Percentiles rank a stretch among this genome's conserved stretches.
phyloP scores from a whole-genome alignment of 2,888 invertebrate genomes.

The Ormia ochracea region DNA sequence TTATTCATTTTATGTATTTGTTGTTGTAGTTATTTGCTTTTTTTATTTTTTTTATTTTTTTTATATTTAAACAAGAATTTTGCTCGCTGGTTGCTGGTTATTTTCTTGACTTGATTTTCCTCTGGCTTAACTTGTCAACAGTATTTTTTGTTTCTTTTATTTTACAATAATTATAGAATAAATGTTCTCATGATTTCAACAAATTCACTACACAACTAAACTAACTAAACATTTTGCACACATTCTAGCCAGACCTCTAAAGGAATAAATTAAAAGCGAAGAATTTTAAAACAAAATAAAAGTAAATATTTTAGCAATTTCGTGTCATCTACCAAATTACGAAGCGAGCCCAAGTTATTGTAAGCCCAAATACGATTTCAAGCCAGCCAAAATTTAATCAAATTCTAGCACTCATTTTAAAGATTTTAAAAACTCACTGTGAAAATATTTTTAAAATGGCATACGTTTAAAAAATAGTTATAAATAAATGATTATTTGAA shows the following conservation, averaged over 20 bases:
- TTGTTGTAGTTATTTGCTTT: constrained; percentile 41
- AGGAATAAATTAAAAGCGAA: neutral
- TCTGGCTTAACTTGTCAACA: constrained; percentile 56
- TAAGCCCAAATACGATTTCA: too few relatives aligned
- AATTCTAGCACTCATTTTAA: too few relatives aligned
- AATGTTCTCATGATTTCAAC: constrained; percentile 59
- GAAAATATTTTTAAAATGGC: too few relatives aligned
- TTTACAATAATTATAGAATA: constrained; percentile 60
- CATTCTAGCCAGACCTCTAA: constrained; percentile 11
- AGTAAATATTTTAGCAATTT: too few relatives aligned
- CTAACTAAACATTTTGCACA: neutral
- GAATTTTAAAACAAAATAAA: too few relatives aligned
- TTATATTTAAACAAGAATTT: neutral
- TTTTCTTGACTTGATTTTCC: constrained; percentile 27
- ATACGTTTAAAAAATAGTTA: too few relatives aligned
- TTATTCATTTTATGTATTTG: constrained; percentile 54
- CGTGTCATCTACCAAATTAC: too few relatives aligned
- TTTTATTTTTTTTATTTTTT: neutral
- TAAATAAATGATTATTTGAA: too few relatives aligned
- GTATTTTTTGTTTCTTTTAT: constrained; percentile 38
- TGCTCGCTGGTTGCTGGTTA: constrained; percentile 3
- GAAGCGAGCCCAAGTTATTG: too few relatives aligned
- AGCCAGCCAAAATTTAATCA: too few relatives aligned
- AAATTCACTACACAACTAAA: constrained; percentile 34
- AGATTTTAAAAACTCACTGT: too few relatives aligned